Base-by-base conservation (phyloP, 2,797 vertebrate species). In the Geotria australis region DNA sequence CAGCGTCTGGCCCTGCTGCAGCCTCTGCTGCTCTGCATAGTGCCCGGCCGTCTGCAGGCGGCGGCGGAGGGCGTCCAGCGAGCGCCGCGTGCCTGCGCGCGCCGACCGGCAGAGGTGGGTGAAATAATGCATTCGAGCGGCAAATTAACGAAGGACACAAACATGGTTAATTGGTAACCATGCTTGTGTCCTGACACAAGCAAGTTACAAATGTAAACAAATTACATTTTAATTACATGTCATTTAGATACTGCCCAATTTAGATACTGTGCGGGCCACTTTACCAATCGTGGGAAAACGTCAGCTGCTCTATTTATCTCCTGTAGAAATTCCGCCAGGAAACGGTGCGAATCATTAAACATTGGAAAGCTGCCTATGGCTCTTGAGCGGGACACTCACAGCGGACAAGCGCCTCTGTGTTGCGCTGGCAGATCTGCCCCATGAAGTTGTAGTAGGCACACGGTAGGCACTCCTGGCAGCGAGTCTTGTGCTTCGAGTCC, bases 331-430 rank as follows among this genome's bases (percentile, higher is more conserved):
- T 38, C 24, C 24, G 24, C 24, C 24, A 38, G 24, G 5, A 38
- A 38, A 24, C 38, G 24, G 24, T 38, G 24, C 38, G 38, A 38
- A 38, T 24, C 24, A 38, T 38, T 38, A 24, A 61, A 59, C 1
- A 2, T 10, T 24, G 24, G 24, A 38, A 24, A 38, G 5, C 24
- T 38, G 24, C 24, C 24, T 24, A 38, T 38, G 24, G 24, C 24
- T 38, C 48, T 57, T 57, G 3, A 38, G 9, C 51, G 15, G 9
- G 9, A 15, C 14, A 46, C 70, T 61, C 65, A 76, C 79, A 76
- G 74, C 64, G 75, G 59, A 80, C 68, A 62, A 81, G 65, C 48
- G 76, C 74, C 57, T 82, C 76, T 3, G 74, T 79, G 70, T 76
- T 80, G 58, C 67, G 76, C 57, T 80, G 74, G 63, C 74, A 80